Evolutionary conservation across 2,888 invertebrate species (phyloP).

Genomic region (Andrena fulva): DNA sequence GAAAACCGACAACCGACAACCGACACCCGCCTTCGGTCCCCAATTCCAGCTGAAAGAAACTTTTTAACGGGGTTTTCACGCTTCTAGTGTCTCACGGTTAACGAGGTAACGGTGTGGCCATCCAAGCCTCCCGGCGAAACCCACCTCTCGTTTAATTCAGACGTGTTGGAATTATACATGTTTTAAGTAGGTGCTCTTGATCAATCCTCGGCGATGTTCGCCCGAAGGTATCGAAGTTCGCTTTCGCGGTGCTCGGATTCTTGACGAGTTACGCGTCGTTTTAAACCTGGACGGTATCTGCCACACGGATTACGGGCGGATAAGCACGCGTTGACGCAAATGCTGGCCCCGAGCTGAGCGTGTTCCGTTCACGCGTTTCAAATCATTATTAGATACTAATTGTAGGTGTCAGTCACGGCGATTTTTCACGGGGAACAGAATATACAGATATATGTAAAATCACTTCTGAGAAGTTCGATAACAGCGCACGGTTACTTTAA

Average conservation of each 20-base stretch:
- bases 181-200: neutral
- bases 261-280: neutral
- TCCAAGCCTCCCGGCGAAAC: neutral
- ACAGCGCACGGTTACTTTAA: constrained; percentile 3
- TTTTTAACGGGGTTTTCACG: constrained; percentile 2
- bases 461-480: neutral
- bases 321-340: constrained; percentile 49
- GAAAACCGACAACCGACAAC: constrained; percentile 65
- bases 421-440: neutral
- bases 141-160: neutral
- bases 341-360: neutral
- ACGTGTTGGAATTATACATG: neutral
- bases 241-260: neutral
- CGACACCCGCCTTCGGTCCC: constrained; percentile 13
- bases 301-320: constrained; percentile 29
- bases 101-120: neutral
- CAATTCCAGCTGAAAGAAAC: neutral
- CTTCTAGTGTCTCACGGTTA: no score
- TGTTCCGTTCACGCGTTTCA: constrained; percentile 4
- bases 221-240: neutral
- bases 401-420: neutral
- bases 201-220: neutral
- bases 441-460: neutral
- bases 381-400: constrained; percentile 20
- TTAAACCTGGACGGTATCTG: constrained; percentile 16